Conservation (phyloP, 2,113 vertebrate genomes). For the Pholis gunnellus region DNA sequence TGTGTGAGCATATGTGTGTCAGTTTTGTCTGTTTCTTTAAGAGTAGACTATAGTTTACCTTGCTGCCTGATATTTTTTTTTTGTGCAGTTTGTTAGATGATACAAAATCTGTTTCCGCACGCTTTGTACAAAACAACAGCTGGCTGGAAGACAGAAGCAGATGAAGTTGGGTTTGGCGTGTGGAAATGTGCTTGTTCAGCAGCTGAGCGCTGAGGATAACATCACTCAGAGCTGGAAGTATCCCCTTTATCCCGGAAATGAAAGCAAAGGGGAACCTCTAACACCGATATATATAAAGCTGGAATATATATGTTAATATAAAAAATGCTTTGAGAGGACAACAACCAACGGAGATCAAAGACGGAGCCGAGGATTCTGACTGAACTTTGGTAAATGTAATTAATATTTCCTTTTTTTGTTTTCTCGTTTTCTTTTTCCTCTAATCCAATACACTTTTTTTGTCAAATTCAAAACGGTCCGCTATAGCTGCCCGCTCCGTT, state of each 20-base stretch:
- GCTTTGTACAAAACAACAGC: slow-evolving; percentile 43
- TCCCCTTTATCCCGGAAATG: slow-evolving; percentile 17
- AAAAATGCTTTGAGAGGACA: neutral
- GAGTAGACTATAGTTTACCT: slow-evolving; percentile 14
- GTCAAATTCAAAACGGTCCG: neutral
- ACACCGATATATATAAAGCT: neutral
- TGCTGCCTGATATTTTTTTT: slow-evolving; percentile 22
- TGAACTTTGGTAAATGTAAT: neutral
- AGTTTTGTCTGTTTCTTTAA: slow-evolving; percentile 8
- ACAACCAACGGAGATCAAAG: neutral
- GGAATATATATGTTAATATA: slow-evolving; percentile 10
- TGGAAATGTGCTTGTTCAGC: slow-evolving; percentile 56
- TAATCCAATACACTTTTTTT: neutral
- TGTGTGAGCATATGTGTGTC: neutral
- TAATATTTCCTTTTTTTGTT: neutral
- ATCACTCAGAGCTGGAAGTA: slow-evolving; percentile 35
- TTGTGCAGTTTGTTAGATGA: slow-evolving; percentile 28
- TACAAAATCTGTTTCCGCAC: slow-evolving; percentile 39
- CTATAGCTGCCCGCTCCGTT: neutral
- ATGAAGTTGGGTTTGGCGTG: slow-evolving; percentile 53
- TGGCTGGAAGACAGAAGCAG: slow-evolving; percentile 39
- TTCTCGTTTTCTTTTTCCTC: neutral
- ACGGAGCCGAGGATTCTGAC: neutral
- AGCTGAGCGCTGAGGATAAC: slow-evolving; percentile 27
- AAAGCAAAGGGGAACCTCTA: slow-evolving; percentile 17